Percentiles rank a stretch among this genome's conserved stretches.
phyloP scores from a whole-genome alignment of 2,888 invertebrate genomes.

The Buathra laborator region DNA sequence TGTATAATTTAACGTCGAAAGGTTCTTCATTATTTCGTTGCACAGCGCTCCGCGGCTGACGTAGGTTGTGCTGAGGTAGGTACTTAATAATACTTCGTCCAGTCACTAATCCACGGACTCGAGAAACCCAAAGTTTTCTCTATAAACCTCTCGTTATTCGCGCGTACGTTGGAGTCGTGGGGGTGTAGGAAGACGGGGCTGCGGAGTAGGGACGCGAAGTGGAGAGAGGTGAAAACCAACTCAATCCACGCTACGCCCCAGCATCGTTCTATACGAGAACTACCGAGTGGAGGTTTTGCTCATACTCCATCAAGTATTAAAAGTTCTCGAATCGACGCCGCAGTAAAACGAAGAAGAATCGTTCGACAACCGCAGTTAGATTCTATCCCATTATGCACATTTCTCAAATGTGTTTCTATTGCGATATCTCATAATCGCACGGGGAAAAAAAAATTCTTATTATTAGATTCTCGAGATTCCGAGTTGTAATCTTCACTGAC shows the following conservation, averaged over 20 bases:
- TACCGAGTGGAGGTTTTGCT: slow-evolving; percentile 38
- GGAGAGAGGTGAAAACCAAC: slow-evolving; percentile 49
- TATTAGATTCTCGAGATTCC: slow-evolving; percentile 39
- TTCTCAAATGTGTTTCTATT: slow-evolving; percentile 1
- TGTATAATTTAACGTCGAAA: slow-evolving; percentile 57
- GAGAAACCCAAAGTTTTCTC: slow-evolving; percentile 68
- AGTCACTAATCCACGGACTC: slow-evolving; percentile 68
- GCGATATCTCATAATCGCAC: slow-evolving; percentile 38
- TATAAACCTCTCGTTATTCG: slow-evolving; percentile 71
- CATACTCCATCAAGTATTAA: slow-evolving; percentile 78
- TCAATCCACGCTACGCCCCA: slow-evolving; percentile 45
- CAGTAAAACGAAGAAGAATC: slow-evolving; percentile 75
- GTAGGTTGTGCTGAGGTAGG: slow-evolving; percentile 60
- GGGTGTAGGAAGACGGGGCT: slow-evolving; percentile 20
- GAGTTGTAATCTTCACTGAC: slow-evolving; percentile 46
- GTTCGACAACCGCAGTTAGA: slow-evolving; percentile 74
- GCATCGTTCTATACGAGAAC: slow-evolving; percentile 45
- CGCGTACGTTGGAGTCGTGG: slow-evolving; percentile 51
- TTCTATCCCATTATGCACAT: slow-evolving; percentile 73
- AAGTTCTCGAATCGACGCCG: slow-evolving; percentile 79
- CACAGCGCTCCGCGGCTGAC: slow-evolving; percentile 50
- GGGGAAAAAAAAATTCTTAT: slow-evolving; percentile 24
- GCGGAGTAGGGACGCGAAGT: not conserved
- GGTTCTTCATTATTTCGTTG: slow-evolving; percentile 61
- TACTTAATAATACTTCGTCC: slow-evolving; percentile 70